These are phyloP conservation scores for Kryptolebias marmoratus DNA, from an alignment of 2,113 vertebrate species.

Conservation along the genomic window DNA sequence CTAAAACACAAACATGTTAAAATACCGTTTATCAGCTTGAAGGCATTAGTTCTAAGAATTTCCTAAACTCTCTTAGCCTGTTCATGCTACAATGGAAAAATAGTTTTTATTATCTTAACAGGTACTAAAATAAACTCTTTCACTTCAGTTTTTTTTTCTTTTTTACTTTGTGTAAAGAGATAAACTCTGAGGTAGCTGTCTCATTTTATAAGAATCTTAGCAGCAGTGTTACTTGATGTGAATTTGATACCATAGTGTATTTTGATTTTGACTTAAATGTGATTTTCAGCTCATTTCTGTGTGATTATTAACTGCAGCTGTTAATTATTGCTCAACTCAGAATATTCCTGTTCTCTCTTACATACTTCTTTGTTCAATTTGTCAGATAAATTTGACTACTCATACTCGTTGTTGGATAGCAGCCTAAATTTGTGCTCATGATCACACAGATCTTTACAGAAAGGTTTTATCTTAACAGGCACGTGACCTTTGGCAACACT, in stretches of 20 bases:
- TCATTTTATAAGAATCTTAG: neutral
- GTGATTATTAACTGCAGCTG: neutral
- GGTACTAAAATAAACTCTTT: constrained; percentile 4
- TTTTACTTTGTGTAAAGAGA: constrained; percentile 6
- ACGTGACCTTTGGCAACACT: neutral
- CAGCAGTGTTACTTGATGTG: too few species aligned
- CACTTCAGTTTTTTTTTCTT: neutral
- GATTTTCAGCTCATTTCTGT: neutral
- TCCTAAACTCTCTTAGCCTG: neutral
- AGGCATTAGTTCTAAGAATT: neutral
- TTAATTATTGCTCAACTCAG: neutral
- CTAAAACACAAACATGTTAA: neutral
- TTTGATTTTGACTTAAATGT: neutral
- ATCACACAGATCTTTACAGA: neutral
- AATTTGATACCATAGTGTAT: too few species aligned
- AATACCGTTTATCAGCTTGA: neutral
- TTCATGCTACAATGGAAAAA: neutral
- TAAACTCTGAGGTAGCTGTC: neutral
- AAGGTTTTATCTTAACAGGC: neutral
- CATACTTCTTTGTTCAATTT: neutral
- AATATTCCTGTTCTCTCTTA: neutral
- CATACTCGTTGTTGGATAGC: neutral
- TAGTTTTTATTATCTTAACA: neutral
- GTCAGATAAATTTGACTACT: neutral
- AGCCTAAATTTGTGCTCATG: neutral